Conservation (phyloP, 2,113 vertebrate genomes). For the Cynocephalus volans region DNA sequence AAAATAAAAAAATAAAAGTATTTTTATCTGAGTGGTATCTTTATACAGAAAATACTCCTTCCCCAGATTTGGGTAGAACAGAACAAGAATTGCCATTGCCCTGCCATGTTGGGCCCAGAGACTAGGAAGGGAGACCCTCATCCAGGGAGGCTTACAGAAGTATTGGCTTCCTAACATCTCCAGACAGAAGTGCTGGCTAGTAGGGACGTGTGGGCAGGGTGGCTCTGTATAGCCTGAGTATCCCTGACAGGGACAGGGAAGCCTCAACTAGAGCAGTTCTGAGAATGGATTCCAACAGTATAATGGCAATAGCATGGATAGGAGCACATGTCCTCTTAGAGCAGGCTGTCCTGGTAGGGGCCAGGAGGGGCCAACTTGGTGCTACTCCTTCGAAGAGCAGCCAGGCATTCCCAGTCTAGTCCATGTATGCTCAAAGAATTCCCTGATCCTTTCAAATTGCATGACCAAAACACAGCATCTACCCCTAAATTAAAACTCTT, state of each 20-base stretch:
- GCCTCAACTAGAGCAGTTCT: not conserved
- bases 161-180: not conserved
- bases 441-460: not conserved
- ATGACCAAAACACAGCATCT: not conserved
- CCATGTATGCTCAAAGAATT: not conserved
- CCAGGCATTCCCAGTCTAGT: not conserved
- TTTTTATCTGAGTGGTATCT: not conserved
- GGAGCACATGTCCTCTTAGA: not conserved
- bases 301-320: not conserved
- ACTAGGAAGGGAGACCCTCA: not conserved
- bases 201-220: not conserved
- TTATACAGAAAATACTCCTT: not conserved
- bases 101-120: not conserved
- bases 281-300: not conserved
- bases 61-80: not conserved
- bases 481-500: not conserved
- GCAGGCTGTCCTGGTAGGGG: not conserved
- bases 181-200: not conserved
- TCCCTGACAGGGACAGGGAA: not conserved
- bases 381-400: not conserved
- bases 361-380: not conserved
- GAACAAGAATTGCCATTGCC: not conserved
- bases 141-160: not conserved
- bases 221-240: not conserved
- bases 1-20: too few relatives aligned